Conservation (phyloP, 2,888 invertebrate genomes). For the Silvanus unidentatus region DNA sequence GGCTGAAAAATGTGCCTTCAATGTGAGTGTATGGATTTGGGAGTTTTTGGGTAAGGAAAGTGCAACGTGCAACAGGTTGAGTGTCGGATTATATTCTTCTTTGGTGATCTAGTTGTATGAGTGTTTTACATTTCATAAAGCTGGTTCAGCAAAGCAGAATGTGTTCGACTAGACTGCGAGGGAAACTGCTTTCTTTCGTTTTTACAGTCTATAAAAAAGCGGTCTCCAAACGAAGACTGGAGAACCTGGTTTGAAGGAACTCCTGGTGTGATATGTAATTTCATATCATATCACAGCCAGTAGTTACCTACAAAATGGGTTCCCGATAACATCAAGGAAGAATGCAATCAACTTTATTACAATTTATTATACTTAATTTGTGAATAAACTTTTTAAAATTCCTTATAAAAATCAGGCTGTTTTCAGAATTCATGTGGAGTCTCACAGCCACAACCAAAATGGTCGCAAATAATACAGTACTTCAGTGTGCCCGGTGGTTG, state of each 20-base stretch:
- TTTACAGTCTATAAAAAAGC: constrained; percentile 1
- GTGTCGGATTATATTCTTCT: constrained; percentile 45
- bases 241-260: constrained; percentile 48
- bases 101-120: constrained; percentile 50
- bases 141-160: constrained; percentile 49
- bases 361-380: not conserved
- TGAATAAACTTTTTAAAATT: not conserved
- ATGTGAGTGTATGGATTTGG: not conserved
- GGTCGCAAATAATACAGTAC: no score
- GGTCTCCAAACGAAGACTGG: constrained; percentile 14
- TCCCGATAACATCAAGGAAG: constrained; percentile 28
- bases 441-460: no score
- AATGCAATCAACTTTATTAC: not conserved
- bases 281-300: constrained; percentile 47
- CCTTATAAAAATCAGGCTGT: not conserved
- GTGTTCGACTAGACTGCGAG: constrained; percentile 34
- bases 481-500: no score
- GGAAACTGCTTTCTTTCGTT: no score
- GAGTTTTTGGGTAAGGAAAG: not conserved
- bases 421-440: no score
- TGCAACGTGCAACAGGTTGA: constrained; percentile 1
- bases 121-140: constrained; percentile 44
- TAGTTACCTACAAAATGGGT: constrained; percentile 48
- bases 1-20: not conserved
- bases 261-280: constrained; percentile 47